A percentile compares a stretch with the other conserved stretches of the same genome.
phyloP scores from a whole-genome alignment of 2,113 vertebrate species.

The Trichechus manatus region DNA sequence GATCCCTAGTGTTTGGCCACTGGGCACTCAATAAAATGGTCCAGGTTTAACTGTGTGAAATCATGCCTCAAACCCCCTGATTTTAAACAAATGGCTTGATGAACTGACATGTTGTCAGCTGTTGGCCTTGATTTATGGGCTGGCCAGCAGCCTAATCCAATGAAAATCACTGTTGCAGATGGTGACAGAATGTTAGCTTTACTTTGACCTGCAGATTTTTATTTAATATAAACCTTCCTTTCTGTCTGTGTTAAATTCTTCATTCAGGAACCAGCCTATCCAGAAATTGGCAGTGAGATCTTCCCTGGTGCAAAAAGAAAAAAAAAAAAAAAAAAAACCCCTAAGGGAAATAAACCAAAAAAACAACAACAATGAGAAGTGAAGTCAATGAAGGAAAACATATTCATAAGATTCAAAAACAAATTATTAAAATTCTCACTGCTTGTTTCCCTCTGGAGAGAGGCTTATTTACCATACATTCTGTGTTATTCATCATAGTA shows the following conservation, averaged over 20 bases:
- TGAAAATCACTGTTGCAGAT: conserved; percentile 76
- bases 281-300: conserved; percentile 23
- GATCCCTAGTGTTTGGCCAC: not conserved
- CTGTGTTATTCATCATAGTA: conserved; percentile 10
- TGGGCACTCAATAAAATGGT: not conserved
- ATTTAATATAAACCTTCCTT: conserved; percentile 64
- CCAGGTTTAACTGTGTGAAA: conserved; percentile 54
- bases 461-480: not conserved
- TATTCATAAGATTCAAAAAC: conserved; percentile 55
- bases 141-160: conserved; percentile 70
- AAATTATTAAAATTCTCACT: conserved; percentile 9
- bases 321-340: not conserved
- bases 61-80: conserved; percentile 34
- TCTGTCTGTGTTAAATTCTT: conserved; percentile 41
- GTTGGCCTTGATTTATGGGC: conserved; percentile 60
- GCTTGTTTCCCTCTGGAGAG: not conserved
- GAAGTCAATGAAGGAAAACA: conserved; percentile 44
- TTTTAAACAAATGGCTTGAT: conserved; percentile 73
- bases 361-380: not conserved
- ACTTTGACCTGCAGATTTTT: conserved; percentile 74
- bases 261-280: not conserved
- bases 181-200: conserved; percentile 68
- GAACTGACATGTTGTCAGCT: conserved; percentile 69
- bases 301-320: not conserved
- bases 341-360: conserved; percentile 23